Percentiles rank a stretch among this genome's conserved stretches.
phyloP scores from a whole-genome alignment of 2,888 invertebrate species.

The Taphrorychus bicolor region DNA sequence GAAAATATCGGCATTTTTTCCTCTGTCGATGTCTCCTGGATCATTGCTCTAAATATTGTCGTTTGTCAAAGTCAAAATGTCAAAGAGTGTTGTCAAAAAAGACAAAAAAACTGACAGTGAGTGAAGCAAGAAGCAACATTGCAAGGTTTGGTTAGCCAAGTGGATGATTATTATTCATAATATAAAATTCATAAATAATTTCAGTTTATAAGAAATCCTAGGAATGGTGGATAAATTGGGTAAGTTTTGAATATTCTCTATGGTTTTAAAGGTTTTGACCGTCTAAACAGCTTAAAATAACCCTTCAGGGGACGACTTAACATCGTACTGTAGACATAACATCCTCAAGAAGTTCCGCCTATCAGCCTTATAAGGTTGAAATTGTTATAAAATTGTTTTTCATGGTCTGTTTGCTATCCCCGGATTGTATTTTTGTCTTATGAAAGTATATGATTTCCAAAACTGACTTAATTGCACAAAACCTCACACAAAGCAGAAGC shows the following conservation, averaged over 20 bases:
- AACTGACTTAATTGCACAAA: constrained; percentile 14
- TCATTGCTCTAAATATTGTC: too few relatives aligned
- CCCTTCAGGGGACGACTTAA: too few relatives aligned
- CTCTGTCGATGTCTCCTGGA: too few relatives aligned
- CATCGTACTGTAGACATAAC: too few relatives aligned
- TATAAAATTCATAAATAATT: constrained; percentile 7
- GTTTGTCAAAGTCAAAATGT: too few relatives aligned
- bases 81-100: too few relatives aligned
- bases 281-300: too few relatives aligned
- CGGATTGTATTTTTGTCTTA: constrained; percentile 38
- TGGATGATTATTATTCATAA: neutral
- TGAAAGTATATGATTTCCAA: constrained; percentile 35
- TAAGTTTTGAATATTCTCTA: constrained; percentile 10
- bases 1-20: too few relatives aligned
- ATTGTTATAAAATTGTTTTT: constrained; percentile 44
- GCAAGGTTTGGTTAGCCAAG: neutral
- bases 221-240: constrained; percentile 43
- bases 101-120: too few relatives aligned
- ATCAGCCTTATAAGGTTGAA: constrained; percentile 47
- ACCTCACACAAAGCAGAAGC: constrained; percentile 12
- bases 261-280: too few relatives aligned
- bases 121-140: neutral
- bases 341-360: constrained; percentile 21
- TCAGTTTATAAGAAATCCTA: neutral
- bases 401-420: constrained; percentile 53